These are phyloP conservation scores for Apodemia hepburni DNA, from an alignment of 2,888 invertebrate species.

Conservation along the genomic window DNA sequence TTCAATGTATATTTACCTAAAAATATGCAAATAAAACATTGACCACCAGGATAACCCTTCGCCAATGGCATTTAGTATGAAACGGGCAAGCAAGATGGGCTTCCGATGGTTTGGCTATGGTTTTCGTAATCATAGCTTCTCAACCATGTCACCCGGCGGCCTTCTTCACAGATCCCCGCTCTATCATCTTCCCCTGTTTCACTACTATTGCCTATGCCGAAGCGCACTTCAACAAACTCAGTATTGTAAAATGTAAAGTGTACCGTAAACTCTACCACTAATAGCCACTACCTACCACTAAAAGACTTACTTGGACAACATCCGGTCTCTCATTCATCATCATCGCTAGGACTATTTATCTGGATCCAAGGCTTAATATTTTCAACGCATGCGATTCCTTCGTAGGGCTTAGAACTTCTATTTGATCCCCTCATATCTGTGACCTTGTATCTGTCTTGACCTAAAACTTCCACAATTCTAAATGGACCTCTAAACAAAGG, in stretches of 20 bases:
- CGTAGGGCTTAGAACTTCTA: constrained; percentile 27
- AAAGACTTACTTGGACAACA: constrained; percentile 12
- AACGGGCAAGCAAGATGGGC: too few relatives aligned
- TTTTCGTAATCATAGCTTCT: too few relatives aligned
- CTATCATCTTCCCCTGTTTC: too few relatives aligned
- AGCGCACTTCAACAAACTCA: not conserved
- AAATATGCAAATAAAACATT: too few relatives aligned
- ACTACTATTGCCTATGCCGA: too few relatives aligned
- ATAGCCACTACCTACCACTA: too few relatives aligned
- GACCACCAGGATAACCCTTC: too few relatives aligned
- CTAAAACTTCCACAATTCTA: constrained; percentile 30
- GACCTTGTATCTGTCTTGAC: constrained; percentile 32
- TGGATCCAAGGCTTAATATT: constrained; percentile 24
- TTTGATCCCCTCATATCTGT: constrained; percentile 32
- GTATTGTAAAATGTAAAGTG: not conserved
- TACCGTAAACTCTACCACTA: not conserved
- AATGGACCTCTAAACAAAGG: constrained; percentile 35
- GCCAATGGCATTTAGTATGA: too few relatives aligned
- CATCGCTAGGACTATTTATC: not conserved
- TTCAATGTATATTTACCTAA: too few relatives aligned
- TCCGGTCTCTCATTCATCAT: constrained; percentile 2
- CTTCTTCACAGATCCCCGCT: too few relatives aligned
- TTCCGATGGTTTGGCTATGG: too few relatives aligned
- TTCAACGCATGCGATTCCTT: constrained; percentile 26
- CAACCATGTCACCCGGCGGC: too few relatives aligned